Evolutionary conservation across 1,140 invertebrate species (phyloP), one percentile per base, ranked within the genome.

Genomic region (Brachionus asplanchnoidis): DNA sequence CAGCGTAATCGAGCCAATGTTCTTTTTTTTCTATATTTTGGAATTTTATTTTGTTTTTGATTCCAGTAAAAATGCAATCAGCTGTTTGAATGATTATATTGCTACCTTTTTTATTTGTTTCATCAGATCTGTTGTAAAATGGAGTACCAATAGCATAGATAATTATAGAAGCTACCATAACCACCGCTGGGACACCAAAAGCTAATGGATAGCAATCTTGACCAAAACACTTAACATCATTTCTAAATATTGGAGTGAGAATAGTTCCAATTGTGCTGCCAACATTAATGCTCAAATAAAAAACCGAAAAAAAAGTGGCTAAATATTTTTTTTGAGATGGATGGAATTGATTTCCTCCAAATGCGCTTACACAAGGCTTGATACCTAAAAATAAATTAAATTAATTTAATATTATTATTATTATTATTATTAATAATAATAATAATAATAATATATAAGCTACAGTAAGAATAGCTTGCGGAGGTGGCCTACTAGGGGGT

Each of bases 331-430:
- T 82, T 56, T 79, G 70, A 3, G 40, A 26, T 36, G 56, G 68
- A 32, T 82, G 32, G 23, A 79, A 90, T 90, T 99, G 97, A 90
- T 99, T 97, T 0, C 96, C 97, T 23, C 97, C 97, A 89, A 99
- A 99, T 0, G 97, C 94, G 0, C 95, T 93, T 0, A 99, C 97
- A 88, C 96, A 98, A 0, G 97, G 96, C 88, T 99, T 99, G 87
- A 99, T 99, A 2, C 97, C 73, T 77, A 5, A 9, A 3, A 26
- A 46, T 73, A 20, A 17, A 26, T 26, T 26, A 9, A 28, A 28
- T 68, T 60, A 0, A 20, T 17, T 32, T 12, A 12, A 65, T 20
- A n/a, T n/a, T n/a, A n/a, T n/a, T n/a, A n/a, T n/a, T n/a, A n/a
- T n/a, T n/a, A n/a, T n/a, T n/a, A n/a, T n/a, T n/a, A n/a, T n/a